Evolutionary conservation across 2,888 invertebrate genomes (phyloP).

Genomic region (Sphecodes monilicornis): DNA sequence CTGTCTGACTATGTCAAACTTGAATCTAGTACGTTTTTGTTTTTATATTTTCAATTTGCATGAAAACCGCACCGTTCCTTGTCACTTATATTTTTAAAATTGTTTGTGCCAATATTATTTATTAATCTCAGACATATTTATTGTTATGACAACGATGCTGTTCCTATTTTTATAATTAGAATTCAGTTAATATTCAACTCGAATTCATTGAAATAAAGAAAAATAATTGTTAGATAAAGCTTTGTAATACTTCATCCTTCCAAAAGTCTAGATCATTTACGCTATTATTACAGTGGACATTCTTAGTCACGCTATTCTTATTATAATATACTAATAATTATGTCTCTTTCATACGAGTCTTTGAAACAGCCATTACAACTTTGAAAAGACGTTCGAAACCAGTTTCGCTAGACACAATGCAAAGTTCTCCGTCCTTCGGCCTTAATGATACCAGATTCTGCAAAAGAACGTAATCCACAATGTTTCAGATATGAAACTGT

Average conservation of each 20-base stretch:
- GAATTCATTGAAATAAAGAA: not conserved
- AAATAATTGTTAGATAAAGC: not conserved
- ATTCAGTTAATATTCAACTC: not conserved
- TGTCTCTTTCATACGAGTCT: not conserved
- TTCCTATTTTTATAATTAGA: no score
- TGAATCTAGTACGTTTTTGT: not conserved
- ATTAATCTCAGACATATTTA: no score
- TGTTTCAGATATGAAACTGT: conserved; percentile 10
- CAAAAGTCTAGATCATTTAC: not conserved
- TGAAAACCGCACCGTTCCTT: not conserved
- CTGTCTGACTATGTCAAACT: not conserved
- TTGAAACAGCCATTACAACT: not conserved
- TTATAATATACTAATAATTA: not conserved
- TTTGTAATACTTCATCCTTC: not conserved
- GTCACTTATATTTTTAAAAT: not conserved
- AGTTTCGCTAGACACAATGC: not conserved
- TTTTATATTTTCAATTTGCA: not conserved
- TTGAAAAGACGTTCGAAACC: not conserved
- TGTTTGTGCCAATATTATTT: not conserved
- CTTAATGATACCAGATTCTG: not conserved
- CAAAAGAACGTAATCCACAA: not conserved
- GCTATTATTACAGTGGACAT: not conserved
- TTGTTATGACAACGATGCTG: no score
- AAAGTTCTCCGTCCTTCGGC: not conserved
- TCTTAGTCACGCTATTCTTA: not conserved